Base-by-base conservation (phyloP, 2,888 invertebrate species). In the Tipula confusa region DNA sequence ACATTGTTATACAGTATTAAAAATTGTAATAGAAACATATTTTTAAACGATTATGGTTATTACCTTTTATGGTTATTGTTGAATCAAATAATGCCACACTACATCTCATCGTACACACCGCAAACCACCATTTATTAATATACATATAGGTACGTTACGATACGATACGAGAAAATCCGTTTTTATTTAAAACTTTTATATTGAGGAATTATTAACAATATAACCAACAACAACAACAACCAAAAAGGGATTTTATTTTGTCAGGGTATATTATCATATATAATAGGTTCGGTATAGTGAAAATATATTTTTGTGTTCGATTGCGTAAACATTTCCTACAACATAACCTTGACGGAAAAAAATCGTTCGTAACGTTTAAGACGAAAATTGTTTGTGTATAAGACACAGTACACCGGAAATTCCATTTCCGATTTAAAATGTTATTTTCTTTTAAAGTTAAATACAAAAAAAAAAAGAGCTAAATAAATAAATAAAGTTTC, bases 21-120 rank as follows among this genome's bases (percentile, higher is more conserved):
- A 64, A 24, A 24, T 64, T 64, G 64, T 24, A 24, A 64, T 64
- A 64, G 24, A 64, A 64, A 64, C 24, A 64, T 64, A 64, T 64
- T 64, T 64, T 64, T 64, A 64, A 64, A 64, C 64, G 64, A 64
- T 64, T 64, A 64, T 64, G 64, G 64, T 64, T 64, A 64, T 64
- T 64, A 64, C 64, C 64, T 64, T 64, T 64, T 64, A 24, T 64
- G 64, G 64, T 64, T 64, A 64, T 64, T 64, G 64, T 64, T 64
- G 64, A 64, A 64, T 64, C 64, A 64, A 18, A 64, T 43, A 36
- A 36, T 36, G 15, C 13, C n/a, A 64, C 7, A 64, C 7, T 9
- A 38, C 18, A 18, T n/a, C n/a, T n/a, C n/a, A n/a, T n/a, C n/a
- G n/a, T n/a, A n/a, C n/a, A n/a, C n/a, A n/a, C n/a, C n/a, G n/a